Base-by-base conservation (phyloP, 1,140 invertebrate genomes). In the Bombus polaris region DNA sequence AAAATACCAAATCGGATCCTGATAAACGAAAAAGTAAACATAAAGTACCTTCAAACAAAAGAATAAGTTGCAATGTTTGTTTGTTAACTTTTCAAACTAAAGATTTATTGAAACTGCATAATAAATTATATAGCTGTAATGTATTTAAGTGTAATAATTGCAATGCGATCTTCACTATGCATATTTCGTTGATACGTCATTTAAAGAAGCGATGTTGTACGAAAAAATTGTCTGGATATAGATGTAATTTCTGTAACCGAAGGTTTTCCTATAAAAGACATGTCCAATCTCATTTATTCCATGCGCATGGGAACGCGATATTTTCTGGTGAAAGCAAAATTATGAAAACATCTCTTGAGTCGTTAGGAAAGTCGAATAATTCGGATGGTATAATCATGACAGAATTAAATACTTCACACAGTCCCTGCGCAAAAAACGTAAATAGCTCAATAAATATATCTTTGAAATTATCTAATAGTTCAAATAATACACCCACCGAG, bases 281-380 rank as follows among this genome's bases (percentile, higher is more conserved):
- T 8, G 3, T 90, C 0, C 89, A 88, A 59, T 35, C 42, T 15
- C 89, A 90, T 42, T 8, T 90, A 12, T 81, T 79, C 62, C 89
- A 90, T 13, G 0, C 1, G 1, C 89, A 90, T 15, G 2, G 0
- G 4, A 35, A 83, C 18, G 6, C 8, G 32, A 47, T 89, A 42
- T 9, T 3, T 42, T 39, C 28, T 3, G 0, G 0, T 18, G 8
- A 35, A 39, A 59, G 3, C 0, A 2, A 28, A 9, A 28, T 15
- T 39, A 0, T 22, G 28, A 25, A 73, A 62, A 13, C 3, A 5
- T 32, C 1, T 8, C 4, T 1, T 3, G 5, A 35, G 15, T 35
- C 18, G 37, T 15, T 12, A n/a, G 5, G 28, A 1, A 71, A 2
- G 4, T 28, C 10, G 2, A 15, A 39, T 39, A 4, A 12, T 28